Conservation (phyloP, 2,797 vertebrate genomes). For the Myotis daubentonii region DNA sequence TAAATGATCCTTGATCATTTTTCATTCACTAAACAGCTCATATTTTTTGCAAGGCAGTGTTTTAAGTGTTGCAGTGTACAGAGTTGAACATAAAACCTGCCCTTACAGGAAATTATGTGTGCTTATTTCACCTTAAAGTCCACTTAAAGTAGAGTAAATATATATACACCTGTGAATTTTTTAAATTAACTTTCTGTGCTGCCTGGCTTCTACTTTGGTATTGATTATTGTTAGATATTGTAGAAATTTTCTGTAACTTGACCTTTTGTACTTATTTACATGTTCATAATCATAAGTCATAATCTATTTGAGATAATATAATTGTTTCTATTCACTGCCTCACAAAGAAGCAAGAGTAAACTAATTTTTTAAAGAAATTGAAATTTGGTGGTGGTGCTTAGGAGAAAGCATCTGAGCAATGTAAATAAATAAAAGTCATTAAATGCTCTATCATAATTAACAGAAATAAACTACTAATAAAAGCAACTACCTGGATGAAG, state of each 20-base stretch:
- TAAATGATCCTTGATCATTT: neutral
- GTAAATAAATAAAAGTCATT: constrained; percentile 35
- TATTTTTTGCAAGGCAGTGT: constrained; percentile 21
- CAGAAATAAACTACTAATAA: neutral
- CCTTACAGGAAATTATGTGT: neutral
- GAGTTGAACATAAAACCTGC: neutral
- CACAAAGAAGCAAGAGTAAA: neutral
- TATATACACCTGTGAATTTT: neutral
- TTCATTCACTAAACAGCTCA: neutral
- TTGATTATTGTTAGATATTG: neutral
- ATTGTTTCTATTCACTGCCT: constrained; percentile 44
- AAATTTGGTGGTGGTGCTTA: neutral
- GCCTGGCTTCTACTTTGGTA: neutral
- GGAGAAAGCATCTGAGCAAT: constrained; percentile 43
- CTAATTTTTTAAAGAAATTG: constrained; percentile 58
- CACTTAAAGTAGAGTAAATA: neutral
- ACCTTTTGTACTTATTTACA: constrained; percentile 55
- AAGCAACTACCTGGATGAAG: neutral
- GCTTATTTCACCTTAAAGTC: constrained; percentile 31
- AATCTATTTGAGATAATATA: constrained; percentile 58
- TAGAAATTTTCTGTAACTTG: neutral
- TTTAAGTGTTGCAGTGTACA: constrained; percentile 8
- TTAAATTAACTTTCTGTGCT: constrained; percentile 5
- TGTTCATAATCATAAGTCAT: neutral
- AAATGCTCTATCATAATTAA: neutral